phyloP scores from a whole-genome alignment of 2,113 vertebrate genomes.

The Neofelis nebulosa region DNA sequence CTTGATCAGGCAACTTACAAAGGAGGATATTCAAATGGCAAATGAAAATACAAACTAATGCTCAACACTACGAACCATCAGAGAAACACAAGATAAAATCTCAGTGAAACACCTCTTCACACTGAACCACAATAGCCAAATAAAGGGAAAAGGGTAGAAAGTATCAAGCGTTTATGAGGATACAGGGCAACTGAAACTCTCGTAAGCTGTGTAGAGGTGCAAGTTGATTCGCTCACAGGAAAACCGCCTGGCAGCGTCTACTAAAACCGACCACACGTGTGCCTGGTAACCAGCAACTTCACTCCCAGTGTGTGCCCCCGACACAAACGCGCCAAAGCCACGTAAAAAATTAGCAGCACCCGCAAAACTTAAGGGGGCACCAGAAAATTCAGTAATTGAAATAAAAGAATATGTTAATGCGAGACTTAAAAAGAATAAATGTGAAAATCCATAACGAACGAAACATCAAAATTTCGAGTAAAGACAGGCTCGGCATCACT shows the following conservation, averaged over 20 bases:
- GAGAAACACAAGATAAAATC: neutral
- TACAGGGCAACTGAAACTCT: neutral
- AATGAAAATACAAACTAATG: neutral
- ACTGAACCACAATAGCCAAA: neutral
- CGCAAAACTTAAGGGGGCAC: neutral
- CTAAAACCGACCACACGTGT: rapidly evolving
- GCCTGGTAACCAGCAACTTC: neutral
- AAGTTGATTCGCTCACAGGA: neutral
- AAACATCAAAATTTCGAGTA: neutral
- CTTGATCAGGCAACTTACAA: neutral
- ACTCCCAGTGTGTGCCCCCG: neutral
- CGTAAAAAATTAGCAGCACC: neutral
- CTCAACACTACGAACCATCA: neutral
- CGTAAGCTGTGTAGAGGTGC: rapidly evolving
- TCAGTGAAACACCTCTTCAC: neutral
- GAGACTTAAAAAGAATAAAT: neutral
- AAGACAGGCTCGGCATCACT: neutral
- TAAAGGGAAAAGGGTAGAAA: neutral
- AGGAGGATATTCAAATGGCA: neutral
- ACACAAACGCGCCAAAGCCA: no score
- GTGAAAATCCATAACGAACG: neutral
- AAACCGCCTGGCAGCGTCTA: neutral
- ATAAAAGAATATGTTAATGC: neutral
- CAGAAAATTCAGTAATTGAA: neutral
- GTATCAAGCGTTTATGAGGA: neutral